Evolutionary conservation across 2,113 vertebrate genomes (phyloP), one percentile per base, ranked within the genome.

Genomic region (Oostethus manadensis): DNA sequence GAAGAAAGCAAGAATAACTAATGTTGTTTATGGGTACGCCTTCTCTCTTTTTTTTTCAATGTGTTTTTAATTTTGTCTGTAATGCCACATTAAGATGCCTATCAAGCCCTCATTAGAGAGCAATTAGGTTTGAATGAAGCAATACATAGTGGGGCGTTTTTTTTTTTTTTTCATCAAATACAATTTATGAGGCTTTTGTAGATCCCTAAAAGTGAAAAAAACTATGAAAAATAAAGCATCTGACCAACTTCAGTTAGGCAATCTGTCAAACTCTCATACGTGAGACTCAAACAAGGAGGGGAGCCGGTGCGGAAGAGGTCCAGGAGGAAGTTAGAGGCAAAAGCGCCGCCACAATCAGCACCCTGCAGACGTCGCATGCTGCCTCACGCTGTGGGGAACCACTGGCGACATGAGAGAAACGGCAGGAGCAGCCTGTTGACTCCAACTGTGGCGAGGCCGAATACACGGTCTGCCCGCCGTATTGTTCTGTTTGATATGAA

Each of bases 361-460:
- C 55, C 68, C 63, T 66, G 58, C 60, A 51, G 76, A 50, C 20
- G 11, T 20, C 10, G 44, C 71, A 29, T 60, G 68, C 54, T 49
- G 55, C 22, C n/a, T 9, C 0, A 23, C 60, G 51, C 71, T 20
- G 61, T 45, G 9, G 66, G 69, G 58, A 13, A 35, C 10, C n/a
- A 54, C 35, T 60, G 70, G 63, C 48, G 81, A 81, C 80, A 82
- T 86, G 74, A 81, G 72, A 77, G 76, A 58, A 73, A 35, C 72
- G 79, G 72, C 61, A 45, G 56, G 70, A 57, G 33, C 23, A 46
- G 62, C 58, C 44, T 10, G 11, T 62, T 15, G 65, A 54, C 55
- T 64, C 29, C 2, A 40, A 60, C 38, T 33, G 15, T 56, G 60
- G 53, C 51, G 61, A 35, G 9, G 58, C 51, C 21, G 20, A 51